Conservation (phyloP, 2,888 invertebrate genomes). For the Blera fallax region DNA sequence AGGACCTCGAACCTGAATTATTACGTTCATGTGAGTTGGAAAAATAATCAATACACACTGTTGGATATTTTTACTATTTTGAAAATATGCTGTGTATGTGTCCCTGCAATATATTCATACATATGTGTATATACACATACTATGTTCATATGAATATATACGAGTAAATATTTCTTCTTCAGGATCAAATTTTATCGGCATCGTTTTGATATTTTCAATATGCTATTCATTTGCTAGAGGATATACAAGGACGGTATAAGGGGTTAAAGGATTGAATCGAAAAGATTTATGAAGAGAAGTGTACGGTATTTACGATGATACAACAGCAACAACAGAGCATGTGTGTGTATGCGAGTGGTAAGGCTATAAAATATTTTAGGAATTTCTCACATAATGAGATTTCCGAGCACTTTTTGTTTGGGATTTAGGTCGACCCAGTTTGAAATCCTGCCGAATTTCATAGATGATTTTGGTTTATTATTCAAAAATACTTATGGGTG, state of each 20-base stretch:
- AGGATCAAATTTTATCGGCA: slow-evolving; percentile 57
- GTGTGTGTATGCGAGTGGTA: background rate
- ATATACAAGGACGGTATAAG: slow-evolving; percentile 12
- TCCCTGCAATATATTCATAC: background rate
- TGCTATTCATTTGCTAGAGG: slow-evolving; percentile 52
- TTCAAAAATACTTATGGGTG: slow-evolving; percentile 26
- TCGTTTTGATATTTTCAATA: slow-evolving; percentile 56
- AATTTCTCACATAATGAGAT: slow-evolving; percentile 62
- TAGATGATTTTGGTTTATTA: slow-evolving; percentile 35
- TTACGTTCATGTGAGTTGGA: slow-evolving; percentile 4
- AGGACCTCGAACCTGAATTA: slow-evolving; percentile 37
- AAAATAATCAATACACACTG: slow-evolving; percentile 42
- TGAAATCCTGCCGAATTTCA: slow-evolving; percentile 4
- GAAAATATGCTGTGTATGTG: background rate
- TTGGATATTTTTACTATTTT: background rate
- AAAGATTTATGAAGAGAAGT: slow-evolving; percentile 52
- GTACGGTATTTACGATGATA: slow-evolving; percentile 37
- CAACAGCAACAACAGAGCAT: slow-evolving; percentile 3
- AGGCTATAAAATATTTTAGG: slow-evolving; percentile 49
- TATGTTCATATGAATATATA: background rate
- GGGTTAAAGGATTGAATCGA: slow-evolving; percentile 48
- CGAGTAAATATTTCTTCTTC: background rate
- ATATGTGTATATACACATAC: background rate
- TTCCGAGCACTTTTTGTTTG: slow-evolving; percentile 11
- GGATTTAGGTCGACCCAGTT: slow-evolving; percentile 12